A percentile compares a stretch with the other conserved stretches of the same genome.
Evolutionary conservation across 2,113 vertebrate genomes (phyloP).

Genomic region (Eupsittula cactorum): DNA sequence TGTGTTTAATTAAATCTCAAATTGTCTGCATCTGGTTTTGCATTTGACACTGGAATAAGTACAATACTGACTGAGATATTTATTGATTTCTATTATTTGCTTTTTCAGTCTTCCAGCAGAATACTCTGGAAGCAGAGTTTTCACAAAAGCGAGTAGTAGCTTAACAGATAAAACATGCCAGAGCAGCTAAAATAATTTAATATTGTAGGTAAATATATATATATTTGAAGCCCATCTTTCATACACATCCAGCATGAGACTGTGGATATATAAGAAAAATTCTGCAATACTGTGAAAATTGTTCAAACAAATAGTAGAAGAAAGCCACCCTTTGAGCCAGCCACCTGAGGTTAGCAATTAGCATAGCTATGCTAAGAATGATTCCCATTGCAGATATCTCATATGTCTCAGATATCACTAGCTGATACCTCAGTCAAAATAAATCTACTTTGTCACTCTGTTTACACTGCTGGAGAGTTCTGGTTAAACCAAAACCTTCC

Average conservation of each 20-base stretch:
- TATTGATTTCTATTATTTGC: background rate
- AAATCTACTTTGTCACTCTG: background rate
- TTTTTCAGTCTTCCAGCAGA: background rate
- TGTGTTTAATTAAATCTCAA: background rate
- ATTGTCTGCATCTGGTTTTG: background rate
- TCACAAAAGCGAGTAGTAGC: background rate
- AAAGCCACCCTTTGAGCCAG: background rate
- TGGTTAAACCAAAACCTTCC: background rate
- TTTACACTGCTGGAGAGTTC: background rate
- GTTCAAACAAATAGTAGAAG: background rate
- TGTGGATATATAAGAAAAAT: background rate
- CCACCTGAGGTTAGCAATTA: background rate
- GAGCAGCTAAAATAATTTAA: background rate
- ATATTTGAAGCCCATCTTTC: background rate
- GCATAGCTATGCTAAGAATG: background rate
- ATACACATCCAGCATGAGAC: background rate
- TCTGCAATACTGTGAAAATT: background rate
- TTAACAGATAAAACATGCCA: background rate
- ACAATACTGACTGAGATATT: background rate
- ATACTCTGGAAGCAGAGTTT: background rate
- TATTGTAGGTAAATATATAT: background rate
- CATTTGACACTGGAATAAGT: background rate
- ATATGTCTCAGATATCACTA: background rate
- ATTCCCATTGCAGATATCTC: background rate
- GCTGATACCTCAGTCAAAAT: no score